Conservation (phyloP, 2,888 invertebrate species). For the Calliopum simillimum region DNA sequence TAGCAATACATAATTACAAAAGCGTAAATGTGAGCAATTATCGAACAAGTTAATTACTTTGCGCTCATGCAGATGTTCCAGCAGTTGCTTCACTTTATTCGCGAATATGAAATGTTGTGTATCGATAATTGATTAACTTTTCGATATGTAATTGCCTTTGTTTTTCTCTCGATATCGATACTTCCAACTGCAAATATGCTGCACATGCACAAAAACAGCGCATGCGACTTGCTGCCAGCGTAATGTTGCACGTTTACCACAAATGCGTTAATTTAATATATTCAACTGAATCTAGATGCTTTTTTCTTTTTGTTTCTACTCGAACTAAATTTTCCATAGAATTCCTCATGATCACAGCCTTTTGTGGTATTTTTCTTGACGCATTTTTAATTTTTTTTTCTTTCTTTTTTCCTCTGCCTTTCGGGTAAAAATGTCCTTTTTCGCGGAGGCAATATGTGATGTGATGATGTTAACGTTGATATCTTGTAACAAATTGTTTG, state of each 20-base stretch:
- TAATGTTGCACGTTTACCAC: constrained; percentile 12
- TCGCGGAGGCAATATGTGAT: neutral
- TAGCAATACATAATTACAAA: no score
- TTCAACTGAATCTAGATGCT: constrained; percentile 45
- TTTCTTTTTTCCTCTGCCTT: neutral
- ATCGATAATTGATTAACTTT: no score
- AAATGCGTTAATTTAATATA: constrained; percentile 55
- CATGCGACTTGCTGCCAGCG: constrained; percentile 33
- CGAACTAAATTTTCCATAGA: constrained; percentile 7
- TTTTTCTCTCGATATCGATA: neutral
- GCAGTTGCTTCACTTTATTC: neutral
- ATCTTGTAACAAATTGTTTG: constrained; percentile 63
- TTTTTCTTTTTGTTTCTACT: constrained; percentile 20
- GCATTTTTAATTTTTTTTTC: constrained; percentile 37
- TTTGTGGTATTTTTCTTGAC: constrained; percentile 30
- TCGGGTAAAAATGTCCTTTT: constrained; percentile 16
- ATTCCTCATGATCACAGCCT: neutral
- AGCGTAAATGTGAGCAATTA: constrained; percentile 18
- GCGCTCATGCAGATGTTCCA: neutral
- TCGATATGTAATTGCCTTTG: no score
- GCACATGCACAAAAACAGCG: constrained; percentile 30
- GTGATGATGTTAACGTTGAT: constrained; percentile 42
- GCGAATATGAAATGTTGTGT: neutral
- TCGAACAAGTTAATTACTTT: constrained; percentile 33
- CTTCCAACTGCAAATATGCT: constrained; percentile 12